Conservation (phyloP, 2,113 vertebrate genomes). For the Melospiza melodia region DNA sequence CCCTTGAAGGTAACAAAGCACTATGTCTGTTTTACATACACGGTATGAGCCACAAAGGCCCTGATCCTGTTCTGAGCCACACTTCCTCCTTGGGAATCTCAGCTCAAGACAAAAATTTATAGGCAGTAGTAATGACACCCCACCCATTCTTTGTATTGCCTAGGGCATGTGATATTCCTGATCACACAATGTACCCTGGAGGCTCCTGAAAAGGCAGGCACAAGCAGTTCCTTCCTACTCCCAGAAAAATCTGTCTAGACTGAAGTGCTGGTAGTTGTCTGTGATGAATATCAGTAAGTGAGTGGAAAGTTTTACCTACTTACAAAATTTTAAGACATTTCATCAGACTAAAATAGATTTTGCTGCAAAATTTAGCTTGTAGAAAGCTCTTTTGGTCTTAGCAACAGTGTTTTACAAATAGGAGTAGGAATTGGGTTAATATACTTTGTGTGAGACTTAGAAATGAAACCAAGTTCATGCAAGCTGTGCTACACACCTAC, state of each 20-base stretch:
- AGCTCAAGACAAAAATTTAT: neutral
- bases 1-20: neutral
- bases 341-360: slow-evolving; percentile 1
- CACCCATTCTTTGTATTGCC: neutral
- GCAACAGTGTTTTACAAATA: neutral
- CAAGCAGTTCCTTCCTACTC: slow-evolving; percentile 5
- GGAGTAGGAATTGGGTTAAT: neutral
- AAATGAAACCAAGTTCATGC: neutral
- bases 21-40: neutral
- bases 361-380: neutral
- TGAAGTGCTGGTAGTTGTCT: neutral
- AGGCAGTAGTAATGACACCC: neutral
- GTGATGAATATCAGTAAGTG: neutral
- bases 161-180: neutral
- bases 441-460: neutral
- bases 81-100: neutral
- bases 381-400: neutral
- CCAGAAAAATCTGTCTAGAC: slow-evolving; percentile 40
- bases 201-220: neutral
- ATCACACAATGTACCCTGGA: slow-evolving; percentile 6
- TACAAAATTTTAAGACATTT: neutral
- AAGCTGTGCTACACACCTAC: neutral
- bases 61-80: neutral
- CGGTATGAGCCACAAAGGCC: neutral
- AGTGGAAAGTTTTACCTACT: slow-evolving; percentile 2